Base-by-base conservation (phyloP, 2,888 invertebrate species). In the Aphidius colemani region DNA sequence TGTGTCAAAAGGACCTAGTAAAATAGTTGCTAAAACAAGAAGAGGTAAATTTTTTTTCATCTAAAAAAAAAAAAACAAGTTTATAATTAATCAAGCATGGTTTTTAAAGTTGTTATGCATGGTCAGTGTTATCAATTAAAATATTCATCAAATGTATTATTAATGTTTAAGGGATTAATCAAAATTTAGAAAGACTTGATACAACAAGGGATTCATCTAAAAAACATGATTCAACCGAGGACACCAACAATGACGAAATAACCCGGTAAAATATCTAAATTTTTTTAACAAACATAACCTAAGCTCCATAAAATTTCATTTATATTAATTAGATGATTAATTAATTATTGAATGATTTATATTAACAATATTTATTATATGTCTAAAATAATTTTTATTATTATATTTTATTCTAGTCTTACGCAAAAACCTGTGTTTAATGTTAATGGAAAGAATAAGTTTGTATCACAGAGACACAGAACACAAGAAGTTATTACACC, bases 11-110 rank as follows among this genome's bases (percentile, higher is more conserved):
- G 92, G 93, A 69, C 93, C 93, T 69, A 94, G 92, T 84, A 93
- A 93, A 86, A 91, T 94, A 82, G 92, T 92, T 75, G 91, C 93
- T 69, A 93, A 94, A 87, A 91, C 93, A 71, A 86, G 93, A 77
- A 86, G 94, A 87, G 91, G 93, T 91, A 79, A 82, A 30, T 0
- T 5, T 5, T 30, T 30, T 30, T 5, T 30, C 0, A 30, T 5
- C 5, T 4, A 5, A 30, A 30, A 30, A 30, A 30, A 30, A 30
- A 30, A 30, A 30, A 30, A 30, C 30, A 30, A 30, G 5, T 30
- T 30, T 5, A 30, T 5, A 30, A 30, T 30, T 30, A 30, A 30
- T 30, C 30, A 30, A 30, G 30, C 30, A 30, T 30, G 30, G 30
- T 30, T 30, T 30, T 30, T 30, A 30, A 30, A 30, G 5, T 5